phyloP scores from a whole-genome alignment of 2,888 invertebrate genomes.

The Phyto melanocephala region DNA sequence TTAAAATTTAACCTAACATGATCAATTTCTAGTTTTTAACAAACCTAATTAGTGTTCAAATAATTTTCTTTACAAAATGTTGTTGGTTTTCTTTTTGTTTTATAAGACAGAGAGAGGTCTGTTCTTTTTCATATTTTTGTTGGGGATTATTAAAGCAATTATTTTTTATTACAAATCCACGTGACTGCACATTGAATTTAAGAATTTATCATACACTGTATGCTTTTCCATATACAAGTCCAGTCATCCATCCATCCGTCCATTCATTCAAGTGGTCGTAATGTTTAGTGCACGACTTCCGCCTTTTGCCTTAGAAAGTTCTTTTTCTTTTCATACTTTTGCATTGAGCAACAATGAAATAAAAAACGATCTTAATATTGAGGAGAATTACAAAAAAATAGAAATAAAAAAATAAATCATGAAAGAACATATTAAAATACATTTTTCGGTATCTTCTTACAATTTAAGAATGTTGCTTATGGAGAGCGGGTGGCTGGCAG shows the following conservation, averaged over 20 bases:
- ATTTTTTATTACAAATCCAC: conserved; percentile 48
- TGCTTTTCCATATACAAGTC: no score
- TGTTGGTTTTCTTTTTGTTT: no score
- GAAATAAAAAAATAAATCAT: no score
- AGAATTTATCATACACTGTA: not conserved
- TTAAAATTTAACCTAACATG: no score
- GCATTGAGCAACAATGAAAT: no score
- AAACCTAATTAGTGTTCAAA: no score
- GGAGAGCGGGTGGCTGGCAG: not conserved
- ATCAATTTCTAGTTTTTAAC: no score
- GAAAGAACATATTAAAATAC: conserved; percentile 24
- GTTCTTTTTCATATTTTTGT: no score
- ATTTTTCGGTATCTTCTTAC: conserved; percentile 42
- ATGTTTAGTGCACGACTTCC: conserved; percentile 52
- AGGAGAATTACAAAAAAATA: no score
- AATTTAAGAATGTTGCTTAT: conserved; percentile 17
- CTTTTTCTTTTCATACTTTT: conserved; percentile 6
- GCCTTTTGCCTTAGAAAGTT: conserved; percentile 60
- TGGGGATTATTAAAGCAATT: conserved; percentile 5
- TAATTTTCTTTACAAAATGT: no score
- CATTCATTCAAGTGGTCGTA: conserved; percentile 7
- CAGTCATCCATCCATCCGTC: not conserved
- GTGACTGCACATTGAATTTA: conserved; percentile 39
- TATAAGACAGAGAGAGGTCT: no score
- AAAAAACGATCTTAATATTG: no score